Evolutionary conservation across 2,888 invertebrate genomes (phyloP).

Genomic region (Halictus quadricinctus): DNA sequence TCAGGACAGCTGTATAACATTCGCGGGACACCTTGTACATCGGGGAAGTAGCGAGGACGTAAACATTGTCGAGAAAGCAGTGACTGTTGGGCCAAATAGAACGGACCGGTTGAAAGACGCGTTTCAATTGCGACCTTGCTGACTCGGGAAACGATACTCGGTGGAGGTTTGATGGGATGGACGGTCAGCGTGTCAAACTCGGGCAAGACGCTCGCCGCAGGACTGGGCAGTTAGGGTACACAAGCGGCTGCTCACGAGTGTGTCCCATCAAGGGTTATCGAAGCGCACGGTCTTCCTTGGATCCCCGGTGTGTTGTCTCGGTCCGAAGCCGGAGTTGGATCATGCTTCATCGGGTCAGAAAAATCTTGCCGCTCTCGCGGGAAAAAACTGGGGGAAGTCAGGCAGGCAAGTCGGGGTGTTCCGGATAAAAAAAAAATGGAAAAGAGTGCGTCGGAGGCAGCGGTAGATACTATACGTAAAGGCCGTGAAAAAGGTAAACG

Average conservation of each 20-base stretch:
- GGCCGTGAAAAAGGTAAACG: conserved; percentile 64
- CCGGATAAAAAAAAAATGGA: conserved; percentile 1
- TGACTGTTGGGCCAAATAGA: too few relatives aligned
- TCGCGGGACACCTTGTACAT: too few relatives aligned
- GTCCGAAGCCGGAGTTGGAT: not conserved
- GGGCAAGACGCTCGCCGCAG: not conserved
- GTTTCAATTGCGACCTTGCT: not conserved
- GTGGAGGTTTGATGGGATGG: not conserved
- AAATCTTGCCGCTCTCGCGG: conserved; percentile 53
- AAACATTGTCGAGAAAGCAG: too few relatives aligned
- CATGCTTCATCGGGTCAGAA: conserved; percentile 77
- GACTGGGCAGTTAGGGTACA: not conserved
- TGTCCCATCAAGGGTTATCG: not conserved
- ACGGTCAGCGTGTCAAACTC: not conserved
- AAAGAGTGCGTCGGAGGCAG: conserved; percentile 20
- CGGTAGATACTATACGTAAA: conserved; percentile 39
- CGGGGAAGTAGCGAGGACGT: too few relatives aligned
- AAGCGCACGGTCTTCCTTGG: conserved; percentile 26
- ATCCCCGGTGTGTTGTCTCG: conserved; percentile 5
- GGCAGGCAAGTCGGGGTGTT: not conserved
- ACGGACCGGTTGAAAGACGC: too few relatives aligned
- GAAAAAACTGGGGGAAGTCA: conserved; percentile 29
- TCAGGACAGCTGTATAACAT: too few relatives aligned
- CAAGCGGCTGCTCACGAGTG: not conserved
- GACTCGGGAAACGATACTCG: not conserved